Evolutionary conservation across 2,113 vertebrate genomes (phyloP).

Genomic region (Apistogramma diplotaenia): DNA sequence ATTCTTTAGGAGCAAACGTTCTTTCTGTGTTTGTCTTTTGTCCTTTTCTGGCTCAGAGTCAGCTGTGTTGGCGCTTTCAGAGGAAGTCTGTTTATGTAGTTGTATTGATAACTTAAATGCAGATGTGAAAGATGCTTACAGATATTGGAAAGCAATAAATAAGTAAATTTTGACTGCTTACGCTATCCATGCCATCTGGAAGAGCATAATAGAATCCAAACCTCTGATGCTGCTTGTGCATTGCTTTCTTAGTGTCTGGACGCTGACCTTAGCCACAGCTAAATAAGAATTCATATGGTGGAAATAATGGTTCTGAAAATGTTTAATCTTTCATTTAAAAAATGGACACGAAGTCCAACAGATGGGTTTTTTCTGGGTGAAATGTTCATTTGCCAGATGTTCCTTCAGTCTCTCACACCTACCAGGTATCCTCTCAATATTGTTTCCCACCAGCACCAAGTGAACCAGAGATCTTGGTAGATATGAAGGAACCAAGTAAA

Average conservation of each 20-base stretch:
- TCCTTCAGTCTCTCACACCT: background rate
- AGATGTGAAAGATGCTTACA: too few relatives aligned
- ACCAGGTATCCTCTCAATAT: conserved; percentile 91
- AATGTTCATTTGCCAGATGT: background rate
- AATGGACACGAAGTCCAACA: background rate
- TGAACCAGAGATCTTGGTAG: conserved; percentile 92
- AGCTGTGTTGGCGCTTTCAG: too few relatives aligned
- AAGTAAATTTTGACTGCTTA: background rate
- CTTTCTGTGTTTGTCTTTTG: too few relatives aligned
- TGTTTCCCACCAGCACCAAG: conserved; percentile 89
- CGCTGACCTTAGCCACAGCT: background rate
- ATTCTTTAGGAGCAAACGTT: too few relatives aligned
- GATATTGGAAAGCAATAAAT: background rate
- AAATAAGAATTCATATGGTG: background rate
- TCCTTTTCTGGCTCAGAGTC: too few relatives aligned
- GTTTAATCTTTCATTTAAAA: background rate
- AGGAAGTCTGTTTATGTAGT: too few relatives aligned
- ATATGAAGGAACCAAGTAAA: conserved; percentile 93
- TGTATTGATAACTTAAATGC: too few relatives aligned
- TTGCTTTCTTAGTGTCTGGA: background rate
- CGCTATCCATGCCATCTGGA: background rate
- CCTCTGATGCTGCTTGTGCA: background rate
- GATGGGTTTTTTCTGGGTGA: too few relatives aligned
- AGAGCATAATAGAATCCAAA: background rate
- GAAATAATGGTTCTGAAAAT: background rate